Evolutionary conservation across 2,888 invertebrate genomes (phyloP).

Genomic region (Ashinkailepas kermadecensis): DNA sequence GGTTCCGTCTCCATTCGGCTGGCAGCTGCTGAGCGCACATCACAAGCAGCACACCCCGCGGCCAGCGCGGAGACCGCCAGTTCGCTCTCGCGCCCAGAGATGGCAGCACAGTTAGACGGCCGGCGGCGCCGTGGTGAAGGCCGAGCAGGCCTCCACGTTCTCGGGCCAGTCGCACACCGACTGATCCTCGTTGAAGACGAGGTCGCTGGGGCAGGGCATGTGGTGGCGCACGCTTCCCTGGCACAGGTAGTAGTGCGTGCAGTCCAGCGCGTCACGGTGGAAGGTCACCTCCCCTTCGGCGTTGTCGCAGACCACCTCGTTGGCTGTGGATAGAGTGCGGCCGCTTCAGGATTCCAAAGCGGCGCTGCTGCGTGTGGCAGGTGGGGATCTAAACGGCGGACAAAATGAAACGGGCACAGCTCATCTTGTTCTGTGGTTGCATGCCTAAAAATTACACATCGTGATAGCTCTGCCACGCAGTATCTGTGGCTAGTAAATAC

Average conservation of each 20-base stretch:
- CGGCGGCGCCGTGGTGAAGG: conserved; percentile 25
- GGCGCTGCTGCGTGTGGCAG: too few relatives aligned
- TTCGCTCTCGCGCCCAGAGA: not conserved
- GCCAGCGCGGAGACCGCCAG: not conserved
- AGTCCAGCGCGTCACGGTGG: conserved; percentile 80
- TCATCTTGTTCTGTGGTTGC: too few relatives aligned
- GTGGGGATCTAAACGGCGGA: too few relatives aligned
- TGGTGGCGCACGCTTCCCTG: conserved; percentile 91
- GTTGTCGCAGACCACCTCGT: conserved; percentile 81
- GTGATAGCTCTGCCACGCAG: too few relatives aligned
- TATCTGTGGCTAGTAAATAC: too few relatives aligned
- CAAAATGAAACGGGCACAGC: too few relatives aligned
- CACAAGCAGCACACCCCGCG: not conserved
- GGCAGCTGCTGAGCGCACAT: not conserved
- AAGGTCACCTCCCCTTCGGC: conserved; percentile 93
- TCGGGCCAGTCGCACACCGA: conserved; percentile 96
- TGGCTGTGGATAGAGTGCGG: conserved; percentile 52
- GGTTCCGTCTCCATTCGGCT: too few relatives aligned
- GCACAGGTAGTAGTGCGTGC: conserved; percentile 93
- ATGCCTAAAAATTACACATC: too few relatives aligned
- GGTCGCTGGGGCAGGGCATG: conserved; percentile 88
- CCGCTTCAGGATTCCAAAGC: too few relatives aligned
- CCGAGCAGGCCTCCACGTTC: conserved; percentile 73
- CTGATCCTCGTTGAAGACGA: conserved; percentile 85
- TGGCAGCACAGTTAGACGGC: not conserved